Evolutionary conservation across 2,888 invertebrate species (phyloP).

Genomic region (Schizotus pectinicornis): DNA sequence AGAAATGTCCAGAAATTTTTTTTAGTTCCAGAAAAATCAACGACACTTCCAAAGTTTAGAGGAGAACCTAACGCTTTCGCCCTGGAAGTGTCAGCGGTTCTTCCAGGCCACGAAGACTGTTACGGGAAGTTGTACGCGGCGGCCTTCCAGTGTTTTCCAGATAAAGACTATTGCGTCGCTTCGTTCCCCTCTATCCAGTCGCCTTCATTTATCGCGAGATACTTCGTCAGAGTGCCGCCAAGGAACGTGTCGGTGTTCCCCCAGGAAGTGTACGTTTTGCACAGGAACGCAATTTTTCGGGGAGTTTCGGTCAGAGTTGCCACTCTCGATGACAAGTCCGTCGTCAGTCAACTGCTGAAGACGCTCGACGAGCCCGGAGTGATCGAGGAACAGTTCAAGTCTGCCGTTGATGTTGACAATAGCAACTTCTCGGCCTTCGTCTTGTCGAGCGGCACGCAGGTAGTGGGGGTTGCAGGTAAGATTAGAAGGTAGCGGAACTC

Average conservation of each 20-base stretch:
- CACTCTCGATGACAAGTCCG: slow-evolving; percentile 32
- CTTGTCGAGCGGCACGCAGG: slow-evolving; percentile 40
- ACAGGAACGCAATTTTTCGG: slow-evolving; percentile 52
- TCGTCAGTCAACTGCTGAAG: slow-evolving; percentile 38
- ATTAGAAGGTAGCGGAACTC: too few relatives aligned
- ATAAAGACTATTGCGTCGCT: slow-evolving; percentile 69
- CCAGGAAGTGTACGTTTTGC: slow-evolving; percentile 58
- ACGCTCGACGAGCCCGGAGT: slow-evolving; percentile 16
- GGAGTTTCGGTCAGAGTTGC: slow-evolving; percentile 41
- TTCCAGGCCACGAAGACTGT: slow-evolving; percentile 63
- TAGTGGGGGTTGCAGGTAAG: slow-evolving; percentile 47
- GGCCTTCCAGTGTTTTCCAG: slow-evolving; percentile 70
- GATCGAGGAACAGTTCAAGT: slow-evolving; percentile 38
- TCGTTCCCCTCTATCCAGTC: slow-evolving; percentile 58
- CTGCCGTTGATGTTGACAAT: slow-evolving; percentile 22
- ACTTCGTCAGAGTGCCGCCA: slow-evolving; percentile 48
- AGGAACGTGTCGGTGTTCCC: slow-evolving; percentile 53
- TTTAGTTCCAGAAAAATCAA: neutral
- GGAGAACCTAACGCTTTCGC: slow-evolving; percentile 67
- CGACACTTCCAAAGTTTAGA: slow-evolving; percentile 26
- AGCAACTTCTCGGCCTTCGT: slow-evolving; percentile 42
- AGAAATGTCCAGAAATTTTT: too few relatives aligned
- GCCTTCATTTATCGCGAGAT: slow-evolving; percentile 15
- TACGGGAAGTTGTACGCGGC: slow-evolving; percentile 66
- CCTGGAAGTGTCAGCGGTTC: slow-evolving; percentile 66